Evolutionary conservation across 2,888 invertebrate species (phyloP).

Genomic region (Parnassius mnemosyne): DNA sequence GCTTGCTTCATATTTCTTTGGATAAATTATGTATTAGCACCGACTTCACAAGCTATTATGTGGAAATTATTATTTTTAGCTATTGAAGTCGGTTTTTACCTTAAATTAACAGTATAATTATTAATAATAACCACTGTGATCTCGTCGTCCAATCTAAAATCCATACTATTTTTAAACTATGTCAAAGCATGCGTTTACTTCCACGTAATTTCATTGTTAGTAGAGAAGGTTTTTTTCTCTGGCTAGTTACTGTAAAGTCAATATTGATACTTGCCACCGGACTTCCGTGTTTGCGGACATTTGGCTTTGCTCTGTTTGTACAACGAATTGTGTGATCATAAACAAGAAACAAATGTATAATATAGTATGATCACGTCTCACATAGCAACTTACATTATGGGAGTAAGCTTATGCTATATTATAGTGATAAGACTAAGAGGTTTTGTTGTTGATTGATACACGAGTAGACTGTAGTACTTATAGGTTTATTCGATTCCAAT

Average conservation of each 20-base stretch:
- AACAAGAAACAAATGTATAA: constrained; percentile 12
- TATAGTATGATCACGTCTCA: constrained; percentile 1
- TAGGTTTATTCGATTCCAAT: too few species aligned
- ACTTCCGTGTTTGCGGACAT: constrained; percentile 26
- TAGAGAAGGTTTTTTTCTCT: constrained; percentile 18
- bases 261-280: constrained; percentile 26
- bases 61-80: too few species aligned
- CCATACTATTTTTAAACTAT: too few species aligned
- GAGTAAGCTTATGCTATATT: neutral
- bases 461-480: too few species aligned
- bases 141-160: too few species aligned
- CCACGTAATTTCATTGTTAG: constrained; percentile 20
- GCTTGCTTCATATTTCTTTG: too few species aligned
- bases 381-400: neutral
- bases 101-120: too few species aligned
- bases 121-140: too few species aligned
- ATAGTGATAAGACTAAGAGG: neutral
- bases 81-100: too few species aligned
- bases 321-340: constrained; percentile 20
- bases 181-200: constrained; percentile 10
- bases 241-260: constrained; percentile 16
- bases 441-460: too few species aligned
- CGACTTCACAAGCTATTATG: too few species aligned
- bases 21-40: too few species aligned
- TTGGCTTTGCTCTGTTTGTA: constrained; percentile 25